Base-by-base conservation (phyloP, 2,113 vertebrate species). In the Noturus placidus region DNA sequence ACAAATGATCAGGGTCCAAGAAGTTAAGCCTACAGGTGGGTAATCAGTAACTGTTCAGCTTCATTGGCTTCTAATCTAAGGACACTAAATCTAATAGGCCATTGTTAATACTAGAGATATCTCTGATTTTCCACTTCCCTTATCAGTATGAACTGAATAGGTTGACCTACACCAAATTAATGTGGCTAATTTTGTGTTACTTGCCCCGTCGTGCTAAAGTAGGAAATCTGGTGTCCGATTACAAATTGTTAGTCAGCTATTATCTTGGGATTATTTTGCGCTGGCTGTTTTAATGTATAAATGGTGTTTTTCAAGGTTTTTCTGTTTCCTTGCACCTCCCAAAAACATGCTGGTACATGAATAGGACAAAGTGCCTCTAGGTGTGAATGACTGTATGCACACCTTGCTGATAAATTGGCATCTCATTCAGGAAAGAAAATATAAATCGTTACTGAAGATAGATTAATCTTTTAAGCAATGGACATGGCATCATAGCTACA, bases 1-100 rank as follows among this genome's bases (percentile, higher is more conserved):
- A 65, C 27, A 50, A 61, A 85, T 63, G 25, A 65, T 67, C 27
- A 63, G 7, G 11, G 5, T 80, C 74, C 22, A 80, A 86, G 59
- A 46, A 67, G 10, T 67, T 54, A 67, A 67, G n/a, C 14, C 38
- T 63, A 86, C 74, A 86, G 84, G 85, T 59, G 20, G 46, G 30
- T 79, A 79, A 67, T 67, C 46, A 86, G 42, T 86, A 33, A 33
- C 1, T 67, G 59, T 67, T 86, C 61, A 80, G 76, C 46, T 30
- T 52, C 30, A 80, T 46, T 56, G 30, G 30, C 13, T 77, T 80
- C 35, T 57, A 85, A 56, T 85, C 52, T 86, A 1, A 65, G n/a
- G 76, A 52, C 63, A 30, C 57, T 35, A 65, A 38, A 42, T 74
- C 35, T 74, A 70, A 42, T 74, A 42, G 70, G 70, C 20, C 35